Evolutionary conservation across 1,140 invertebrate species (phyloP), one percentile per base, ranked within the genome.

Genomic region (Drosophila kikkawai): DNA sequence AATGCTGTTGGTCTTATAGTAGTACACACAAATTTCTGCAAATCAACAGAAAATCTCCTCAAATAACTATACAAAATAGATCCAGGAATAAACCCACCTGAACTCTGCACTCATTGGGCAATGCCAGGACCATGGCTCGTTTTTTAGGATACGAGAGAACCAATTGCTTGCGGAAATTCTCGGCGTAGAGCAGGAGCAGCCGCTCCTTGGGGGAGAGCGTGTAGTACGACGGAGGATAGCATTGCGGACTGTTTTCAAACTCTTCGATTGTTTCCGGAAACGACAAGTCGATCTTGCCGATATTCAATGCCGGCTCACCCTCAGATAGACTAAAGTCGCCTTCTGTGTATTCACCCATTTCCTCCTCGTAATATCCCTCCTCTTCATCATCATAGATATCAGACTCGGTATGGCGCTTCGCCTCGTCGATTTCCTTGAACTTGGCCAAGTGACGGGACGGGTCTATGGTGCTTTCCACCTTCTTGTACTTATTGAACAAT

Each of bases 111-210:
- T 98, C 97, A 93, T 98, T 98, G 45, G 95, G 94, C 47, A 95
- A 95, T 29, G 95, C 96, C 15, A 98, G 91, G 36, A 98, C 93
- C 44, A 98, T 86, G 11, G 96, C 96, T 75, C 95, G 96, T 64
- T 96, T 94, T 55, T 95, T 92, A 2, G 95, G 94, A 91, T 95
- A 96, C 22, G 94, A 93, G 7, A 80, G 56, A 3, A 77, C 68
- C 94, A 96, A 97, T 80, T 98, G 97, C 70, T 95, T 94, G 48
- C 97, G 94, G 92, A 98, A 98, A 92, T 98, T 98, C 92, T 97
- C 96, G 1, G 96, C 95, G 79, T 96, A 96, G 45, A 96, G 94
- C 9, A 97, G 82, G 7, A 98, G 88, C 7, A 97, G 83, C 55
- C 96, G 96, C 92, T 98, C 98, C 90, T 97, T 97, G 19, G 95